Evolutionary conservation across 2,113 vertebrate genomes (phyloP).

Genomic region (Halcyon senegalensis): DNA sequence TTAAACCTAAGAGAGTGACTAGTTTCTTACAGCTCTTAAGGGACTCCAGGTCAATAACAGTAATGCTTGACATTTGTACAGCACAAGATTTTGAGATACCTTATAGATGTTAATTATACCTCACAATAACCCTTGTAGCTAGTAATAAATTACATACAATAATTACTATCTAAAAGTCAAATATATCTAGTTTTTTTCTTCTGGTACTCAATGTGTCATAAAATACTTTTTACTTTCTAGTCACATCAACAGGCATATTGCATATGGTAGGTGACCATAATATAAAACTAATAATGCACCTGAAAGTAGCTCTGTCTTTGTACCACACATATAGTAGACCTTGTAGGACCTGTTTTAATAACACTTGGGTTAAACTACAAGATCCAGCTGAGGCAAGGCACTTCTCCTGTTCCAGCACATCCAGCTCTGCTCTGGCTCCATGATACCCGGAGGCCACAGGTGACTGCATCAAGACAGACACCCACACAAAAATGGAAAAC

Average conservation of each 20-base stretch:
- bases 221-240: neutral
- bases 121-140: neutral
- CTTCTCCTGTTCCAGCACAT: neutral
- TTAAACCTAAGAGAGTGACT: neutral
- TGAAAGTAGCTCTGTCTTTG: neutral
- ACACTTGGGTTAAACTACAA: neutral
- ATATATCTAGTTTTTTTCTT: neutral
- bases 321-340: neutral
- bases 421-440: neutral
- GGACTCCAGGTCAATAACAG: neutral
- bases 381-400: rapidly evolving
- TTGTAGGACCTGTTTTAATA: neutral
- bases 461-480: neutral
- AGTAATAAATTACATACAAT: neutral
- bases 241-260: neutral
- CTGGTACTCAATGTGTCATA: neutral
- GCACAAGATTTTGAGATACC: neutral
- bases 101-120: neutral
- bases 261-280: neutral
- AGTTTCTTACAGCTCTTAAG: neutral
- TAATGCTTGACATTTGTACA: neutral
- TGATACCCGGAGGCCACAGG: neutral
- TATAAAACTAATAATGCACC: neutral
- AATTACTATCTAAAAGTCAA: neutral
- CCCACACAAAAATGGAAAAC: neutral